Percentiles rank a stretch among this genome's conserved stretches.
phyloP scores from a whole-genome alignment of 2,888 invertebrate species.

The Folsomia candida region DNA sequence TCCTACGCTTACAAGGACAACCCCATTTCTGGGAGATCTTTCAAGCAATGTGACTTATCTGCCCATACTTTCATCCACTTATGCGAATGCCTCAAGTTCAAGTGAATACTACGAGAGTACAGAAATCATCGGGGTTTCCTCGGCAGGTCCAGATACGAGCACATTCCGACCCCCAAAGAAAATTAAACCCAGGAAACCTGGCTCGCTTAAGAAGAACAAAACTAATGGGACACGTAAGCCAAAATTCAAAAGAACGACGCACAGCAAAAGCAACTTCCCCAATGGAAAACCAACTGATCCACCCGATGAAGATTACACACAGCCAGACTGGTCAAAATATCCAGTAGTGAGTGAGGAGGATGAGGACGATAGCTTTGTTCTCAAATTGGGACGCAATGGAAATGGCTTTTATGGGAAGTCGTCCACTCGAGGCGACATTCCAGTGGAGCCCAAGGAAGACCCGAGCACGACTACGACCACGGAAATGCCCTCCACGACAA shows the following conservation, averaged over 20 bases:
- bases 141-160: neutral
- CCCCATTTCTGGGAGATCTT: conserved; percentile 38
- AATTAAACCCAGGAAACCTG: conserved; percentile 9
- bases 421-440: conserved; percentile 48
- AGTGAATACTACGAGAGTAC: conserved; percentile 10
- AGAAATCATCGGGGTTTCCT: neutral
- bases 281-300: conserved; percentile 13
- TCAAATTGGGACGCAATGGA: conserved; percentile 29
- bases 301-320: conserved; percentile 34
- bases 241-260: neutral
- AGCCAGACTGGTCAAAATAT: conserved; percentile 34
- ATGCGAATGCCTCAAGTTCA: conserved; percentile 18
- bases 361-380: conserved; percentile 12
- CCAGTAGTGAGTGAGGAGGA: conserved; percentile 25
- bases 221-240: conserved; percentile 6
- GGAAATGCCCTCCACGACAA: conserved; percentile 29
- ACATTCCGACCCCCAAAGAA: neutral
- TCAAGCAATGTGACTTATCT: conserved; percentile 39
- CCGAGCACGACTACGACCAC: conserved; percentile 38
- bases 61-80: conserved; percentile 8
- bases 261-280: neutral
- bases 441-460: conserved; percentile 39
- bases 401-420: conserved; percentile 38
- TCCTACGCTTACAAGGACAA: conserved; percentile 36
- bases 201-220: conserved; percentile 11